Evolutionary conservation across 2,113 vertebrate genomes (phyloP), one percentile per base, ranked within the genome.

Genomic region (Syngnathus floridae): DNA sequence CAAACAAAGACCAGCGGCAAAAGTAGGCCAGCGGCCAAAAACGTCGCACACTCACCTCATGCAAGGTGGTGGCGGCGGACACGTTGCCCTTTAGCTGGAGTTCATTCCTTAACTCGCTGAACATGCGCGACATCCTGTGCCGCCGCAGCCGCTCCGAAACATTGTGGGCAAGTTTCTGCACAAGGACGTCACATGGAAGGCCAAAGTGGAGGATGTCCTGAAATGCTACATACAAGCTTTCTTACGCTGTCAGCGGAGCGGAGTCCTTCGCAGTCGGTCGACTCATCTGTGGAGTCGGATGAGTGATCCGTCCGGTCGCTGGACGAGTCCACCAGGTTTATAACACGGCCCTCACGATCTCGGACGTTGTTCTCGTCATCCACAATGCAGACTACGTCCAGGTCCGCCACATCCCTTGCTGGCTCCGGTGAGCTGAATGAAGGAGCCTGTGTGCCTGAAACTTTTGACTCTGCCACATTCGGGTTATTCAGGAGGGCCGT

Each of bases 351-450:
- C 7, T 8, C 16, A 2, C 35, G 13, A 13, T 12, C 13, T 2
- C 5, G 64, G 5, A 4, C 5, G n/a, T 0, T 46, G 17, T 0
- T 52, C 6, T 1, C 2, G 1, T 80, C 56, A 0, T 71, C 45
- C 0, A 80, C 79, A 40, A 83, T 73, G 1, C 76, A 81, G 60
- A 83, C 2, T n/a, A 82, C 51, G 31, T 88, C 82, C 71, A 84
- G 64, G 54, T 83, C 77, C n/a, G n/a, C 5, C 1, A 10, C 48
- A 49, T 72, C 0, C 0, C 48, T 62, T 16, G 71, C 75, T 1
- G 54, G 64, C 69, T 83, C 78, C 0, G 46, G 55, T 0, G 45
- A 12, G 0, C n/a, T 0, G 1, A 21, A 7, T 21, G 8, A 43
- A 13, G 65, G 13, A 1, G 6, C 0, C 0, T 7, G 19, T 0